Percentiles rank a stretch among this genome's conserved stretches.
These are phyloP conservation scores for Yponomeuta evonymella DNA, from an alignment of 2,888 invertebrate genomes.

Conservation along the genomic window DNA sequence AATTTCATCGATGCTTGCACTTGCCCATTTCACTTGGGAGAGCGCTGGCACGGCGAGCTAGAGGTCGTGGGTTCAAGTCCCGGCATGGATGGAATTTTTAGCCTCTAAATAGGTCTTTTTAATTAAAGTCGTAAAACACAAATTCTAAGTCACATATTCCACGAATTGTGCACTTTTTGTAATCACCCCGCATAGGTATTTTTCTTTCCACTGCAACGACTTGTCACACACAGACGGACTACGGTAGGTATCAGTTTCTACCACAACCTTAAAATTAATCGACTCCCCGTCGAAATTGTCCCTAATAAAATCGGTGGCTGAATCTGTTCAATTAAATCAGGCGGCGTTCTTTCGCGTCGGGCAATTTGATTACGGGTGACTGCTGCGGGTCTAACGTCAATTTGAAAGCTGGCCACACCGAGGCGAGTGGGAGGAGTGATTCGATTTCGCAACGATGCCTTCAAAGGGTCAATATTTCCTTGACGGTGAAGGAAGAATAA, in stretches of 20 bases:
- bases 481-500: neutral
- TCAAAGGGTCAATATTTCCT: neutral
- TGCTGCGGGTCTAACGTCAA: slow-evolving; percentile 13
- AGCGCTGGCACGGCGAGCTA: too few species aligned
- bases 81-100: too few species aligned
- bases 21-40: too few species aligned
- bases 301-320: slow-evolving; percentile 15
- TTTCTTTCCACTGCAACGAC: too few species aligned
- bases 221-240: too few species aligned
- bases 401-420: slow-evolving; percentile 9
- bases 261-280: neutral
- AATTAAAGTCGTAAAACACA: neutral
- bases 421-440: neutral
- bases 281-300: slow-evolving; percentile 9
- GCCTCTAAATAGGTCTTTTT: too few species aligned
- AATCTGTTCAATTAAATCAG: slow-evolving; percentile 18
- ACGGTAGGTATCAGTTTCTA: too few species aligned
- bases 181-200: too few species aligned
- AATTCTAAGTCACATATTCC: neutral
- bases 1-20: too few species aligned
- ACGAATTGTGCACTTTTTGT: too few species aligned
- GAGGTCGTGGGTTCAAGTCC: too few species aligned
- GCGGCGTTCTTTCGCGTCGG: slow-evolving; percentile 18
- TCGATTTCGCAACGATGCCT: neutral
- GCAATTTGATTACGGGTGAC: slow-evolving; percentile 21